Evolutionary conservation across 2,888 invertebrate genomes (phyloP), one percentile per base, ranked within the genome.

Genomic region (Schizaphis graminum): DNA sequence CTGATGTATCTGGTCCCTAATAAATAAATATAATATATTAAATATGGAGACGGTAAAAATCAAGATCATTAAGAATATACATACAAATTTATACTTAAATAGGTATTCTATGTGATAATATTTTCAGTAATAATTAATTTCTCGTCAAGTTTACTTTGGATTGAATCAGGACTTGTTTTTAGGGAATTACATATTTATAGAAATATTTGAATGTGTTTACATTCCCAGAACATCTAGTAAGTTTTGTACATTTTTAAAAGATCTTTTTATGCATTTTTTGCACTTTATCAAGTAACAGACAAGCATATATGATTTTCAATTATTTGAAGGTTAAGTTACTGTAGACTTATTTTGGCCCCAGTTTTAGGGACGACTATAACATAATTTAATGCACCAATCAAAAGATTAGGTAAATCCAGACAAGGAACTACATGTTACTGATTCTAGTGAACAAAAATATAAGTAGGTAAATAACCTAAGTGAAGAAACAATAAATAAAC

Each of bases 221-320:
- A 7, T 57, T 57, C 8, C 57, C 26, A 28, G 57, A 26, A 57
- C 2, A 26, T 26, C 26, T 8, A 26, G 8, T 57, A 57, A 57
- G 7, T 26, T 57, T 57, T 57, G 8, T 26, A 57, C 95, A 53
- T 94, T 98, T 95, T 97, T 97, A 96, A 98, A 98, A 95, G 96
- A 97, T 95, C 96, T 98, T 53, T 97, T 95, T 97, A 98, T 96
- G 97, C 98, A 0, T 97, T 98, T 96, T 98, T 98, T 96, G 97
- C 98, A 89, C 97, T 98, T 95, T 98, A 98, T 96, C 98, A 98
- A 96, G 97, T 97, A 10, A 96, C 96, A 1, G 97, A 97, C 61
- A 96, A 97, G 97, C 95, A 97, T 97, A 90, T 97, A 97, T 91
- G 96, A 96, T 47, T 96, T 97, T 49, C 89, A 89, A 16, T 96